These are phyloP conservation scores for Globicephala melas DNA, from an alignment of 2,113 vertebrate species.

Conservation along the genomic window DNA sequence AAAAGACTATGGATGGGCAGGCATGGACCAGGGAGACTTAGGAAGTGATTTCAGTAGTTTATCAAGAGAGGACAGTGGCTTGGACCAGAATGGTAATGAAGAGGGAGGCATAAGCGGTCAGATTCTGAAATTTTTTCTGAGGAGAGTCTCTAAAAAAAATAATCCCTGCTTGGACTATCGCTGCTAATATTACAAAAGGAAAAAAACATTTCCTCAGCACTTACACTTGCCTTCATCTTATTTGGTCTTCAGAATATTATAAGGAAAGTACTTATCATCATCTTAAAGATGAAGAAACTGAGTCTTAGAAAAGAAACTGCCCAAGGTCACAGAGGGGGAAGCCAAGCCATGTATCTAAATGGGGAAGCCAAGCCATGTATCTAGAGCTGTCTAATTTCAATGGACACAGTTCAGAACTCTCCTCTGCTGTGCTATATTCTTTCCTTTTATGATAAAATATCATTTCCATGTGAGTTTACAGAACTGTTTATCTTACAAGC, in stretches of 20 bases:
- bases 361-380: neutral
- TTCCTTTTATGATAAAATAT: neutral
- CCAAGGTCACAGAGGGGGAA: neutral
- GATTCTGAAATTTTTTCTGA: neutral
- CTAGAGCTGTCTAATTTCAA: neutral
- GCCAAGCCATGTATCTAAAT: neutral
- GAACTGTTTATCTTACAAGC: neutral
- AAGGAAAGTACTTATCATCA: neutral
- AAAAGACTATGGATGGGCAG: neutral
- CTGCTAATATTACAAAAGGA: neutral
- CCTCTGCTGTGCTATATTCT: neutral
- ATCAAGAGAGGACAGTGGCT: neutral
- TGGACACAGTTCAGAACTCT: neutral
- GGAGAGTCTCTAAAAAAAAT: neutral
- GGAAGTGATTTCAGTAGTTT: neutral
- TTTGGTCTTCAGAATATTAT: neutral
- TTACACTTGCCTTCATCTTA: neutral
- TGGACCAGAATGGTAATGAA: neutral
- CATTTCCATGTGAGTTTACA: neutral
- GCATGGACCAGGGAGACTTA: neutral
- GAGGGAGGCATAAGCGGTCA: neutral
- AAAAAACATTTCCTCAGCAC: neutral
- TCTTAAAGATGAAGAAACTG: neutral
- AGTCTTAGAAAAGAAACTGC: neutral
- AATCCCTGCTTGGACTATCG: neutral